A percentile compares a stretch with the other conserved stretches of the same genome.
Conservation (phyloP, 2,888 invertebrate species). For the Ganaspis brasiliensis region DNA sequence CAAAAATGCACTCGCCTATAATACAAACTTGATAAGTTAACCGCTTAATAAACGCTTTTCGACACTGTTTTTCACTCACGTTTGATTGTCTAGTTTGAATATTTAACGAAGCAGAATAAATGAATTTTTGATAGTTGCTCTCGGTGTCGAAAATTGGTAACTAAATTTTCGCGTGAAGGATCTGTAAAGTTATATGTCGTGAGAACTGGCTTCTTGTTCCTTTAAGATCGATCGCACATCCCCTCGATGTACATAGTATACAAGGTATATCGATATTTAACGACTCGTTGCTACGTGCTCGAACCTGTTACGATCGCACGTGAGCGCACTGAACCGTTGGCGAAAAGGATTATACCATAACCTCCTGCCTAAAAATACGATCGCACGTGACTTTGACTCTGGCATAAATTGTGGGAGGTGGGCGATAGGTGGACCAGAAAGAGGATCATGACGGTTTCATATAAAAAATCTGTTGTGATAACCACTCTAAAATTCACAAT, state of each 20-base stretch:
- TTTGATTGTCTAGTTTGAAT: no score
- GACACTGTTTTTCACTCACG: no score
- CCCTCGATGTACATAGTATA: slow-evolving; percentile 44
- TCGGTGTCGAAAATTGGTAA: slow-evolving; percentile 14
- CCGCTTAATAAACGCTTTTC: no score
- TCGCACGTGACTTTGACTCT: slow-evolving; percentile 27
- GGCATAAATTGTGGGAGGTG: slow-evolving; percentile 19
- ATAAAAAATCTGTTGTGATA: neutral
- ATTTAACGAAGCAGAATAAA: no score
- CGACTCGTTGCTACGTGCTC: slow-evolving; percentile 55
- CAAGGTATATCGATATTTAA: slow-evolving; percentile 53
- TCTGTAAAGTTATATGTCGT: slow-evolving; percentile 52
- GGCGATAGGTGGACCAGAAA: neutral
- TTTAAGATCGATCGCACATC: slow-evolving; percentile 59
- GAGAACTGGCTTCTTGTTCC: slow-evolving; percentile 60
- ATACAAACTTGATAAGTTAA: no score
- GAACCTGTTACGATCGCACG: slow-evolving; percentile 56
- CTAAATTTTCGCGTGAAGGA: neutral
- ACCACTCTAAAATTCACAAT: neutral
- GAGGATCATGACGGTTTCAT: neutral
- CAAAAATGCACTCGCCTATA: no score
- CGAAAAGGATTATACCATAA: slow-evolving; percentile 39
- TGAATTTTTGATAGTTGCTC: no score
- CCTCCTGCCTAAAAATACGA: slow-evolving; percentile 34
- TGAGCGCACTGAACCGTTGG: slow-evolving; percentile 53